A percentile compares a stretch with the other conserved stretches of the same genome.
Evolutionary conservation across 2,113 vertebrate genomes (phyloP).

Genomic region (Lates calcarifer): DNA sequence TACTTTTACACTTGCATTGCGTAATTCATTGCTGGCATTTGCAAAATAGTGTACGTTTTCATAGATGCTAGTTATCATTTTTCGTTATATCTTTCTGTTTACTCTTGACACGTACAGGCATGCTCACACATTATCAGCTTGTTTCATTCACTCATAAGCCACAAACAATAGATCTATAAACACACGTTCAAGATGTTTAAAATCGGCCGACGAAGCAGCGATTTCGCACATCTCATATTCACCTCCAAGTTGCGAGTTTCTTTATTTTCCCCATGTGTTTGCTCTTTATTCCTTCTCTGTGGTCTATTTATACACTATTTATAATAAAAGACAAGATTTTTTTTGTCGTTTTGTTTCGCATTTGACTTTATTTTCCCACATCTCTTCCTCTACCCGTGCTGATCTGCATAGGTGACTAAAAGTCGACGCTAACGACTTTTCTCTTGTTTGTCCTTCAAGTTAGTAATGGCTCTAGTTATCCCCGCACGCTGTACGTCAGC

Average conservation of each 20-base stretch:
- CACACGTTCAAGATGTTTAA: constrained; percentile 27
- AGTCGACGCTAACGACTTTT: constrained; percentile 29
- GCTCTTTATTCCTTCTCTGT: not conserved
- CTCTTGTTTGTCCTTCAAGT: constrained; percentile 5
- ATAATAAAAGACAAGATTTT: constrained; percentile 22
- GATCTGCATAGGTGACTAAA: constrained; percentile 62
- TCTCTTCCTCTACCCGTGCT: constrained; percentile 34
- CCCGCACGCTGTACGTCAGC: constrained; percentile 20
- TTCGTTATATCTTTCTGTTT: constrained; percentile 47
- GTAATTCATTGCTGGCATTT: constrained; percentile 54
- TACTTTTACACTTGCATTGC: constrained; percentile 47
- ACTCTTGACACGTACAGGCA: constrained; percentile 67
- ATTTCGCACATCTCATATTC: constrained; percentile 10
- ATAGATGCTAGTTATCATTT: constrained; percentile 47
- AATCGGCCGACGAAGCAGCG: not conserved
- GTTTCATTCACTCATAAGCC: constrained; percentile 56
- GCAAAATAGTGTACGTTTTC: constrained; percentile 53
- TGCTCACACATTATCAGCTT: constrained; percentile 52
- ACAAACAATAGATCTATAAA: constrained; percentile 54
- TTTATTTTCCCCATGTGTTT: constrained; percentile 6
- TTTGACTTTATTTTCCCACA: not conserved
- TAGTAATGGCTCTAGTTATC: constrained; percentile 56
- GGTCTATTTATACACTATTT: constrained; percentile 47
- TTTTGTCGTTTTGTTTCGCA: not conserved
- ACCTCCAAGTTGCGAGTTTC: not conserved